phyloP scores from a whole-genome alignment of 2,113 vertebrate species.

The Lichenostomus cassidix region DNA sequence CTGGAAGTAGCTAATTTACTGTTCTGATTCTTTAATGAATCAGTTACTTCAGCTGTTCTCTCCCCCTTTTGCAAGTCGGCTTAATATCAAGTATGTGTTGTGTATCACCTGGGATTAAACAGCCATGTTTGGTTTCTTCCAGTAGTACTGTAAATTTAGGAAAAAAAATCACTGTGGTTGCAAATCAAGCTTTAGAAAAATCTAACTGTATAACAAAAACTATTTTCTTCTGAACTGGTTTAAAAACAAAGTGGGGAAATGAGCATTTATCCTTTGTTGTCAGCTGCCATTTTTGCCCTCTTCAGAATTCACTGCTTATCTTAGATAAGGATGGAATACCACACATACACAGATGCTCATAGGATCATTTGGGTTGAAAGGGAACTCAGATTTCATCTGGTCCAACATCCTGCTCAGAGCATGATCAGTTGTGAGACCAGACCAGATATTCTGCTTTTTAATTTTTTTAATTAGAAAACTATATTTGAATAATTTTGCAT shows the following conservation, averaged over 20 bases:
- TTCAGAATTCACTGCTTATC: background rate
- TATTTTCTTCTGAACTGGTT: background rate
- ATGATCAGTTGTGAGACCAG: background rate
- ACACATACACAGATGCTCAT: rapidly evolving
- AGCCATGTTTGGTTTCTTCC: background rate
- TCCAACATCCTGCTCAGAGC: background rate
- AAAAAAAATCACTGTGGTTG: background rate
- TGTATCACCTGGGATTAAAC: background rate
- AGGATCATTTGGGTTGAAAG: background rate
- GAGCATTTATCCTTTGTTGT: background rate
- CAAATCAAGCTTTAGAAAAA: background rate
- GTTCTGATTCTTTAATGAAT: background rate
- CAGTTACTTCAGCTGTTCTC: background rate
- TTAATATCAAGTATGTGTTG: background rate
- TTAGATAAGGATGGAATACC: background rate
- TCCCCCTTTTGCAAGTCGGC: background rate
- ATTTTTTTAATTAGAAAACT: background rate
- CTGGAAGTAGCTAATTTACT: background rate
- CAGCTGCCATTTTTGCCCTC: background rate
- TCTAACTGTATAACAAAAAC: background rate
- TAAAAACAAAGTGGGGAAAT: background rate
- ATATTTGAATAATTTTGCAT: background rate
- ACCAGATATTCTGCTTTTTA: background rate
- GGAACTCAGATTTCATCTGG: background rate
- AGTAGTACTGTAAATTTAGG: background rate